phyloP scores from a whole-genome alignment of 2,113 vertebrate genomes.

The Geothlypis trichas region DNA sequence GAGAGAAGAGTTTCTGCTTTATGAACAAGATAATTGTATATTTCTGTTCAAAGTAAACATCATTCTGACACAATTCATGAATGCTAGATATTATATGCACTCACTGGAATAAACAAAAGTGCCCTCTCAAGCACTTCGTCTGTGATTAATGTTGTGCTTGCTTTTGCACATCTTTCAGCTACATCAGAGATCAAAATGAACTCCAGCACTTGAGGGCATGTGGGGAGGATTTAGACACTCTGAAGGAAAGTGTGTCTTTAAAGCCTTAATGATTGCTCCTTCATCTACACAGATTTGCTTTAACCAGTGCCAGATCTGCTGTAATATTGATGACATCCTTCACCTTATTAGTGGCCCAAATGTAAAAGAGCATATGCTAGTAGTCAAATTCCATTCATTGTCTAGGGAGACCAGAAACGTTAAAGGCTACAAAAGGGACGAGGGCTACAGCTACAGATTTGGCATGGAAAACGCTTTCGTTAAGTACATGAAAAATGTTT shows the following conservation, averaged over 20 bases:
- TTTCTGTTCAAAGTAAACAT: constrained; percentile 25
- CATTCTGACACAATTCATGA: background rate
- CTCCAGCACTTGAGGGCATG: background rate
- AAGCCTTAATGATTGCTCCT: background rate
- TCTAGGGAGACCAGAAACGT: background rate
- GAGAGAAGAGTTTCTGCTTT: background rate
- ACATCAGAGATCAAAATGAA: background rate
- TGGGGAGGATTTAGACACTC: background rate
- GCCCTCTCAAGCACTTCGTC: background rate
- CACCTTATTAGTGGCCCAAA: background rate
- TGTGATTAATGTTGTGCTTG: background rate
- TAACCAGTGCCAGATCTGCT: background rate
- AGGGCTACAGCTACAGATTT: background rate
- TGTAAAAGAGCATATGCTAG: background rate
- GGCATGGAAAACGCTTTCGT: background rate
- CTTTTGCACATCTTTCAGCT: constrained; percentile 4
- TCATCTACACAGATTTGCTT: background rate
- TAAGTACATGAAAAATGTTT: background rate
- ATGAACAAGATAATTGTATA: constrained; percentile 4
- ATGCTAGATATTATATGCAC: background rate
- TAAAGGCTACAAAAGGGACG: background rate
- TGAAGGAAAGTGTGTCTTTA: background rate
- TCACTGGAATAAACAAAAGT: background rate
- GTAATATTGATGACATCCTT: constrained; percentile 2
- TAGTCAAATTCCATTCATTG: background rate